Percentiles rank a stretch among this genome's conserved stretches.
These are phyloP conservation scores for Diarsia mendica DNA, from an alignment of 2,888 invertebrate genomes.

Conservation along the genomic window DNA sequence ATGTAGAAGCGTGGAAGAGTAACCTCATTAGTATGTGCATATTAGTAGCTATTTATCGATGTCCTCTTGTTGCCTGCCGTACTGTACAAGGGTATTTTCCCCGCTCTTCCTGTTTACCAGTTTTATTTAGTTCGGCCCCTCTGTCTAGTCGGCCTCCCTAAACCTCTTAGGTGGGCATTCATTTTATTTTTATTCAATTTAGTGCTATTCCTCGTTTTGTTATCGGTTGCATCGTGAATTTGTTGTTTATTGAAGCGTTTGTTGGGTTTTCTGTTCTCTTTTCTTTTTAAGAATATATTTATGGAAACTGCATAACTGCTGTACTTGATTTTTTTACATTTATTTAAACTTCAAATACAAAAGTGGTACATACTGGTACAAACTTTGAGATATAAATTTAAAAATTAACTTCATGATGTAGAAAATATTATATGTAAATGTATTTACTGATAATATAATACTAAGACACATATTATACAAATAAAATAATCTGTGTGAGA, in stretches of 20 bases:
- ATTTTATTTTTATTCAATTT: conserved; percentile 65
- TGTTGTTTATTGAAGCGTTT: conserved; percentile 37
- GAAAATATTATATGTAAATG: no score
- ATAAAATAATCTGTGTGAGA: no score
- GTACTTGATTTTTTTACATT: background rate
- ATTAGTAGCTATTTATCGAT: conserved; percentile 67
- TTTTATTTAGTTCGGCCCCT: conserved; percentile 56
- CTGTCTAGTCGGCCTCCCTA: conserved; percentile 42
- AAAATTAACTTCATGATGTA: no score
- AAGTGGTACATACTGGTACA: no score
- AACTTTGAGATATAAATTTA: no score
- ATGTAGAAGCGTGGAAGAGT: conserved; percentile 61
- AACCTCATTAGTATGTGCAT: conserved; percentile 68
- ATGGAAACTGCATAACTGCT: background rate
- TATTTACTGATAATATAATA: no score
- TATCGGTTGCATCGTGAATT: conserved; percentile 48
- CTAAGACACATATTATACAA: no score
- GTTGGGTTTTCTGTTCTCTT: conserved; percentile 17
- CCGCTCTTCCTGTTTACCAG: conserved; percentile 58
- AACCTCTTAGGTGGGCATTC: conserved; percentile 35
- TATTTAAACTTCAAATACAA: no score
- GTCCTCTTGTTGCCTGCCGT: conserved; percentile 59
- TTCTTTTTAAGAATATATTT: background rate
- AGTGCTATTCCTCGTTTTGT: conserved; percentile 41
- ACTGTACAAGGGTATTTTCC: conserved; percentile 47